phyloP scores from a whole-genome alignment of 2,113 vertebrate genomes.

The Pseudorhombus dupliciocellatus region DNA sequence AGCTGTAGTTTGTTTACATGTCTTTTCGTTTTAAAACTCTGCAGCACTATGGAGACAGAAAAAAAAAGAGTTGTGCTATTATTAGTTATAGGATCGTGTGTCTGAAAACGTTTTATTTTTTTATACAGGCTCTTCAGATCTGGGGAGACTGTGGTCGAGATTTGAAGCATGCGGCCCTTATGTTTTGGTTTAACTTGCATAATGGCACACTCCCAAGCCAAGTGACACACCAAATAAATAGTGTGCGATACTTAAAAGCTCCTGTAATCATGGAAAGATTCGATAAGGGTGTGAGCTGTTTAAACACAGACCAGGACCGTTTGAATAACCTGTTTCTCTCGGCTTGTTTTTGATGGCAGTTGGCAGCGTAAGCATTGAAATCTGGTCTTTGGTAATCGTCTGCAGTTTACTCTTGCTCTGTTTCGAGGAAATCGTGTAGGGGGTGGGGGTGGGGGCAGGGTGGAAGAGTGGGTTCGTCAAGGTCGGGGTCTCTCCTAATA shows the following conservation, averaged over 20 bases:
- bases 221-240: slow-evolving; percentile 39
- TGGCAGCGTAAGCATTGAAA: slow-evolving; percentile 78
- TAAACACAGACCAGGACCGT: slow-evolving; percentile 48
- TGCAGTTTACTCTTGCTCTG: slow-evolving; percentile 54
- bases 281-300: slow-evolving; percentile 37
- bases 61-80: slow-evolving; percentile 81
- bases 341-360: slow-evolving; percentile 80
- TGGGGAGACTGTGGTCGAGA: slow-evolving; percentile 45
- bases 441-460: neutral
- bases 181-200: slow-evolving; percentile 70
- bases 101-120: slow-evolving; percentile 55
- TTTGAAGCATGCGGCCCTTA: slow-evolving; percentile 51
- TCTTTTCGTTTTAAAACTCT: slow-evolving; percentile 61
- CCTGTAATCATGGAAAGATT: slow-evolving; percentile 11
- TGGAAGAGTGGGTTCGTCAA: slow-evolving; percentile 13
- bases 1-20: slow-evolving; percentile 63
- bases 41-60: slow-evolving; percentile 74
- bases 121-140: slow-evolving; percentile 57
- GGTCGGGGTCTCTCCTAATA: slow-evolving; percentile 32
- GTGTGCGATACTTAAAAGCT: slow-evolving; percentile 42
- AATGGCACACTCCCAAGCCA: slow-evolving; percentile 63
- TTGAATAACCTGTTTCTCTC: slow-evolving; percentile 58
- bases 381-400: slow-evolving; percentile 81
- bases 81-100: slow-evolving; percentile 67
- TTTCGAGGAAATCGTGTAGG: slow-evolving; percentile 25